Base-by-base conservation (phyloP, 2,113 vertebrate species). In the Tor tambroides region DNA sequence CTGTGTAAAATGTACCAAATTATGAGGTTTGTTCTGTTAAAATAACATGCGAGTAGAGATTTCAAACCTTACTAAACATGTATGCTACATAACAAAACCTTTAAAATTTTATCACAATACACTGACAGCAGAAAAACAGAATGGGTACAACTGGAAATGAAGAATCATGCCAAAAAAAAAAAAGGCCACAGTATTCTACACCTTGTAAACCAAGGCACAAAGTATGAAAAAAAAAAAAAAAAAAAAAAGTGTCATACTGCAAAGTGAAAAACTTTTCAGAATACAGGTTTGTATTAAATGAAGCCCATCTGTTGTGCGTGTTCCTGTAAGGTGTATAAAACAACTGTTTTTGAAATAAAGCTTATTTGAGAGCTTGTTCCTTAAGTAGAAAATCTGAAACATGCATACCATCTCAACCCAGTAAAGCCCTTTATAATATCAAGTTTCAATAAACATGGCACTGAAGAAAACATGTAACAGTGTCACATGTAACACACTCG, bases 361-460 rank as follows among this genome's bases (percentile, higher is more conserved):
- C 54, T 76, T 79, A 74, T 38, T 32, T 26, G 38, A 67, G 54
- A 63, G 21, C 14, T 23, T 32, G 54, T 12, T 77, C 71, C 28
- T 87, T 30, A 59, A 23, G 26, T 61, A 63, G n/a, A 49, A 67
- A 54, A 30, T 46, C 30, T 65, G 41, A n/a, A 41, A 23, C 21
- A 75, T 65, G 46, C 85, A 78, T 35, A 82, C 14, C 23, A 65
- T 67, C 59, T 83, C 26, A 43, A 30, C 43, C 51, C 17, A 85
- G 26, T 19, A 71, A 14, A 85, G 87, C 74, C 84, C 87, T 61
- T 69, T 23, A 30, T 30, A 35, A 61, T 23, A 71, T 80, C 78
- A 63, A 80, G 78, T 61, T 80, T 80, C 78, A 63, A 43, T 41
- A 86, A 38, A 51, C 61, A 83, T 83, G 84, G 84, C 87, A 86